Conservation (phyloP, 2,113 vertebrate species). For the Phaetusa simplex region DNA sequence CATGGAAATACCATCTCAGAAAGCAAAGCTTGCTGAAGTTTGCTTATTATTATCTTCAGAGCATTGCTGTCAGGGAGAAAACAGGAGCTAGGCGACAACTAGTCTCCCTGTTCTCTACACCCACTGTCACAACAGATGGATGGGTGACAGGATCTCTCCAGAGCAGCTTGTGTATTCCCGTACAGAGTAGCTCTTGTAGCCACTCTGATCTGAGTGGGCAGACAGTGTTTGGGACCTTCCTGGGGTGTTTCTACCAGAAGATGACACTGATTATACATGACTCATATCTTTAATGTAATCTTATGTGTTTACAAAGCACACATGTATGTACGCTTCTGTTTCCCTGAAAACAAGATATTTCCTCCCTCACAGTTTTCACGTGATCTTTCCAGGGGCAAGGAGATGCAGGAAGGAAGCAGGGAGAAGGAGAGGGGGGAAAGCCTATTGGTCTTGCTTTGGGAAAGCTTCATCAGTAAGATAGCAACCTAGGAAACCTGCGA, state of each 20-base stretch:
- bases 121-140: neutral
- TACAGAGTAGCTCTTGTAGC: neutral
- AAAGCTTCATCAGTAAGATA: neutral
- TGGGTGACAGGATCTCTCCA: neutral
- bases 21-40: slow-evolving; percentile 21
- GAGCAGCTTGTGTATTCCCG: neutral
- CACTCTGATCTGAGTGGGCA: neutral
- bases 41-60: neutral
- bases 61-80: neutral
- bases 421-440: neutral
- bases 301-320: neutral
- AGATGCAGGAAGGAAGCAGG: neutral
- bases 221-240: neutral
- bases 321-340: neutral
- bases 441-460: neutral
- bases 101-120: neutral
- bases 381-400: neutral
- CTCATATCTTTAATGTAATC: neutral
- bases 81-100: neutral
- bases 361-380: neutral
- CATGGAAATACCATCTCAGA: slow-evolving; percentile 41
- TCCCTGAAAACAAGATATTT: neutral
- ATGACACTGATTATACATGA: neutral
- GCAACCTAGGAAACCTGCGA: neutral
- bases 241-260: neutral